phyloP scores from a whole-genome alignment of 2,113 vertebrate genomes.

The Mionectes macconnelli region DNA sequence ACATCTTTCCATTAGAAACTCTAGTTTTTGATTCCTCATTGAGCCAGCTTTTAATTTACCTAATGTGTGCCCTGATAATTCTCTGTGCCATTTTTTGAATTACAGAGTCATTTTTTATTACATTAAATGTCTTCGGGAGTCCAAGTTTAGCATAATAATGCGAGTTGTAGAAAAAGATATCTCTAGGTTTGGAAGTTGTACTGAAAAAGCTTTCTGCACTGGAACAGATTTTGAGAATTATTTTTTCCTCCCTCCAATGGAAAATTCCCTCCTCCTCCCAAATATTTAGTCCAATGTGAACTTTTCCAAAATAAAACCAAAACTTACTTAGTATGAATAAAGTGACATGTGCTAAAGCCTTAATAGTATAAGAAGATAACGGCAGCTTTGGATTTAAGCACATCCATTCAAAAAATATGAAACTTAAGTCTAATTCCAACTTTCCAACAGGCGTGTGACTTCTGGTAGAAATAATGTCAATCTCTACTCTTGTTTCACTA shows the following conservation, averaged over 20 bases:
- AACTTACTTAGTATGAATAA: background rate
- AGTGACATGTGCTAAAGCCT: background rate
- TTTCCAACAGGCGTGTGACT: background rate
- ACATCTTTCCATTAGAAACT: background rate
- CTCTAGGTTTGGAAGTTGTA: background rate
- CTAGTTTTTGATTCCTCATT: background rate
- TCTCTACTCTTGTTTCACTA: background rate
- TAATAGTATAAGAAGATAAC: background rate
- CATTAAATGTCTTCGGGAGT: background rate
- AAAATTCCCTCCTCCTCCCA: background rate
- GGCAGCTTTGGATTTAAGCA: background rate
- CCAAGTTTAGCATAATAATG: background rate
- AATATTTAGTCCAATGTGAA: background rate
- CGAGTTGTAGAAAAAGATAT: background rate
- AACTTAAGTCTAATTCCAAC: background rate
- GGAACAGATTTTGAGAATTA: background rate
- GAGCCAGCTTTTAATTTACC: background rate
- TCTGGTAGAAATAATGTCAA: background rate
- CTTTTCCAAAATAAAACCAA: background rate
- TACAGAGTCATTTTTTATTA: background rate
- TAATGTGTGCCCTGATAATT: conserved; percentile 8
- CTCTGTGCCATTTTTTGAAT: background rate
- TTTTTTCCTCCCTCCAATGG: background rate
- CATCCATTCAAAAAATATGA: background rate
- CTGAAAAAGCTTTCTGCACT: background rate